phyloP scores from a whole-genome alignment of 1,140 invertebrate species.

The Psilanteris sp. region DNA sequence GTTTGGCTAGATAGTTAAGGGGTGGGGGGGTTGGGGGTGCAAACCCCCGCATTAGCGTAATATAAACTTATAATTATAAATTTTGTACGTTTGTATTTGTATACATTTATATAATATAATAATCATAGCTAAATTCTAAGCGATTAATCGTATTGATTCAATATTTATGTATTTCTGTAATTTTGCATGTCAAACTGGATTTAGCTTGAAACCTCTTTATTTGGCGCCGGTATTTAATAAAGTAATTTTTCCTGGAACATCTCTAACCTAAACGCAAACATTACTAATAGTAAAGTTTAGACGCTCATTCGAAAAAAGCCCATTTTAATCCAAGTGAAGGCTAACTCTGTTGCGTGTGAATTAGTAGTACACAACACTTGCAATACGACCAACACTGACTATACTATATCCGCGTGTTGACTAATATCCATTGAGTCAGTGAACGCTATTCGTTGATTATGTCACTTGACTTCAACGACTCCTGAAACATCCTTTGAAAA shows the following conservation, averaged over 20 bases:
- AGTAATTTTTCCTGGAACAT: slow-evolving; percentile 35
- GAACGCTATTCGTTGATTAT: slow-evolving; percentile 22
- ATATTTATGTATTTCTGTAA: slow-evolving; percentile 27
- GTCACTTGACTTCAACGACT: slow-evolving; percentile 42
- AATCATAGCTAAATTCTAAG: too few species aligned
- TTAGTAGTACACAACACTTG: slow-evolving; percentile 20
- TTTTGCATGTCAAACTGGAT: slow-evolving; percentile 21
- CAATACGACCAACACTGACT: slow-evolving; percentile 20
- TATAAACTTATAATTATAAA: too few species aligned
- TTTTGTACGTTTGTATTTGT: too few species aligned
- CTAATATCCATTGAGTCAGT: slow-evolving; percentile 57
- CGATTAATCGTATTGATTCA: not conserved
- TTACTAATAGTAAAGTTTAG: slow-evolving; percentile 67
- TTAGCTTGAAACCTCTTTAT: slow-evolving; percentile 31
- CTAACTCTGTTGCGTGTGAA: slow-evolving; percentile 41
- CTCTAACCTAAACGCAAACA: slow-evolving; percentile 62
- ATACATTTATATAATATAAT: too few species aligned
- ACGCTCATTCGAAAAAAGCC: slow-evolving; percentile 55
- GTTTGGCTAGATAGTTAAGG: too few species aligned
- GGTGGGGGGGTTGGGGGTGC: too few species aligned
- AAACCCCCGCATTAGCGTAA: too few species aligned
- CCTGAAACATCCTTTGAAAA: slow-evolving; percentile 59
- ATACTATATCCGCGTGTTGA: slow-evolving; percentile 50
- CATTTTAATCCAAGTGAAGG: slow-evolving; percentile 72
- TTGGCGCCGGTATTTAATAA: slow-evolving; percentile 28